Evolutionary conservation across 2,797 vertebrate species (phyloP).

Genomic region (Falco naumanni): DNA sequence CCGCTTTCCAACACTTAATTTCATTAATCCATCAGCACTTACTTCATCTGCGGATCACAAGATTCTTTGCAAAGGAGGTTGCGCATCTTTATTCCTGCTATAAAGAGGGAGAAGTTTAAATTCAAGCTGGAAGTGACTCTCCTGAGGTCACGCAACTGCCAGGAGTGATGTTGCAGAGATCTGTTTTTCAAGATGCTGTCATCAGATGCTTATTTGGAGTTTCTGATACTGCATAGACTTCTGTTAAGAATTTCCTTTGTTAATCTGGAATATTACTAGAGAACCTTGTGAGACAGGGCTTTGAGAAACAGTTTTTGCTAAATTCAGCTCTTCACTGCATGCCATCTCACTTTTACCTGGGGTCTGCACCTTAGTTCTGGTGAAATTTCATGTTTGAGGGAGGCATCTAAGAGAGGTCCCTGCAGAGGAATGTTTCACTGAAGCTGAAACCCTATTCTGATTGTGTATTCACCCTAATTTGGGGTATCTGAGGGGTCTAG

Average conservation of each 20-base stretch:
- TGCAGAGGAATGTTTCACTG: not conserved
- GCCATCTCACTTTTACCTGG: not conserved
- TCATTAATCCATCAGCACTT: not conserved
- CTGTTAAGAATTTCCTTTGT: not conserved
- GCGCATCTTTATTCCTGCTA: not conserved
- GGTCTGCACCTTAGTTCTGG: not conserved
- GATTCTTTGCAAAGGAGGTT: not conserved
- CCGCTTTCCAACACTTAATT: not conserved
- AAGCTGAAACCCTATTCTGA: not conserved
- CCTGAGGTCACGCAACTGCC: not conserved
- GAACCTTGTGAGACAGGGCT: not conserved
- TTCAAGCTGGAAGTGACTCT: not conserved
- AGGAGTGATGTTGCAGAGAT: not conserved
- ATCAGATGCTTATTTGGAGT: not conserved
- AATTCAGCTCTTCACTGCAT: not conserved
- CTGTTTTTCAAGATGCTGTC: not conserved
- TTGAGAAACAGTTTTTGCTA: not conserved
- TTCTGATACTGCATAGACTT: not conserved
- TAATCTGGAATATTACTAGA: not conserved
- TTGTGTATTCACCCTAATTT: not conserved
- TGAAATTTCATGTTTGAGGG: not conserved
- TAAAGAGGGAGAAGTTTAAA: not conserved
- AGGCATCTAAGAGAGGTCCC: not conserved
- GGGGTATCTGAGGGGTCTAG: not conserved
- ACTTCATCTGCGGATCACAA: not conserved